These are phyloP conservation scores for Dyspetes luteomarginatus DNA, from an alignment of 2,888 invertebrate genomes.

Conservation along the genomic window DNA sequence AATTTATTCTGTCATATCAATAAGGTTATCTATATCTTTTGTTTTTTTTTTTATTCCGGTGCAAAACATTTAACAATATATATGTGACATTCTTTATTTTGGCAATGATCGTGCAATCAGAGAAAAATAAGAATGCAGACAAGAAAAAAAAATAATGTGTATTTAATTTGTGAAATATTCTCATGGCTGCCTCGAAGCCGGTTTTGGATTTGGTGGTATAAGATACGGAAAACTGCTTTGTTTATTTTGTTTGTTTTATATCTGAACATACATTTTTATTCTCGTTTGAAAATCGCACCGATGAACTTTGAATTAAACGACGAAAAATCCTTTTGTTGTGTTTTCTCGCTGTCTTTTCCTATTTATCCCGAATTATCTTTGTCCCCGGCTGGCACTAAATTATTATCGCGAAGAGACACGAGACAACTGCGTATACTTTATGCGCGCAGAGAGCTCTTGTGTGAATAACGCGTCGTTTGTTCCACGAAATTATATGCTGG, in stretches of 20 bases:
- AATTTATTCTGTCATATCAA: too few relatives aligned
- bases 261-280: slow-evolving; percentile 45
- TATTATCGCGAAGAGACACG: not conserved
- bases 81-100: too few relatives aligned
- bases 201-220: slow-evolving; percentile 4
- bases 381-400: not conserved
- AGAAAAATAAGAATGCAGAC: too few relatives aligned
- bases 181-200: slow-evolving; percentile 54
- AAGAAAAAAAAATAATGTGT: not conserved
- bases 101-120: not conserved
- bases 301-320: slow-evolving; percentile 9
- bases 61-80: too few relatives aligned
- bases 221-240: slow-evolving; percentile 41
- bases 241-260: not conserved
- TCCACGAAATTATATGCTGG: not conserved
- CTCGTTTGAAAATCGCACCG: not conserved
- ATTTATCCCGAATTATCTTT: not conserved
- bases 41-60: slow-evolving; percentile 4
- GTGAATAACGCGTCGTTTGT: not conserved
- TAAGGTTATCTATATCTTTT: too few relatives aligned
- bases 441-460: not conserved
- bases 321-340: too few relatives aligned
- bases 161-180: not conserved
- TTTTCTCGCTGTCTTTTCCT: not conserved
- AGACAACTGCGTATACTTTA: not conserved